Conservation (phyloP, 2,113 vertebrate genomes). For the Monopterus albus region DNA sequence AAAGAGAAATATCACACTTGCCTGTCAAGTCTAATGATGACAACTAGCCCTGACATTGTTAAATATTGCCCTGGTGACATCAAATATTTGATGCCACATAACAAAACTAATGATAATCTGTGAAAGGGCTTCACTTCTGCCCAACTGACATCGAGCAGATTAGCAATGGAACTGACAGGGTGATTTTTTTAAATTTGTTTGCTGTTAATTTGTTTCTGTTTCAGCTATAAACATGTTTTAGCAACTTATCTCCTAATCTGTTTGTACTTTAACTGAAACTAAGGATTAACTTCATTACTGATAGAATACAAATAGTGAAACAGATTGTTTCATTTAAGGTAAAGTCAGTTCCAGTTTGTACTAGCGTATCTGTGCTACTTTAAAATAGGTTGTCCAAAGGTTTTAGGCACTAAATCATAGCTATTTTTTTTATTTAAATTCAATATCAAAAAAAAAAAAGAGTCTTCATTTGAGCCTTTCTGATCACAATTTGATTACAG, state of each 20-base stretch:
- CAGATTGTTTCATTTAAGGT: too few species aligned
- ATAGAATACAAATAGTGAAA: not conserved
- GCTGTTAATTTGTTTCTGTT: too few species aligned
- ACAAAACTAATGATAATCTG: conserved; percentile 4
- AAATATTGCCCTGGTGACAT: conserved; percentile 2
- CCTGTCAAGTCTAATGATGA: conserved; percentile 16
- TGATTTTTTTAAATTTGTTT: too few species aligned
- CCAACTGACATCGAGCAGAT: conserved; percentile 10
- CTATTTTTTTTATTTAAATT: not conserved
- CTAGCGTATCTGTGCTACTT: not conserved
- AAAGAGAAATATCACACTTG: not conserved
- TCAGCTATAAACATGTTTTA: too few species aligned
- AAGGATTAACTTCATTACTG: not conserved
- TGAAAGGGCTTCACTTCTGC: not conserved
- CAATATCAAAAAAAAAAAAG: not conserved
- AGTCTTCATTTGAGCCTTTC: not conserved
- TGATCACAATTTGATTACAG: conserved; percentile 5
- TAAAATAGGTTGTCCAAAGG: not conserved
- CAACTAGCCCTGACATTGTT: conserved; percentile 3
- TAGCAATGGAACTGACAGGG: not conserved
- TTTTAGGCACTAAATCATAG: not conserved
- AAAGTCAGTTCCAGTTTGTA: too few species aligned
- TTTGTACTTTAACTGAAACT: not conserved
- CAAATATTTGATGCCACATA: conserved; percentile 18
- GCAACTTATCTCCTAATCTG: not conserved